Conservation (phyloP, 1,140 invertebrate genomes). For the Cephus cinctus region DNA sequence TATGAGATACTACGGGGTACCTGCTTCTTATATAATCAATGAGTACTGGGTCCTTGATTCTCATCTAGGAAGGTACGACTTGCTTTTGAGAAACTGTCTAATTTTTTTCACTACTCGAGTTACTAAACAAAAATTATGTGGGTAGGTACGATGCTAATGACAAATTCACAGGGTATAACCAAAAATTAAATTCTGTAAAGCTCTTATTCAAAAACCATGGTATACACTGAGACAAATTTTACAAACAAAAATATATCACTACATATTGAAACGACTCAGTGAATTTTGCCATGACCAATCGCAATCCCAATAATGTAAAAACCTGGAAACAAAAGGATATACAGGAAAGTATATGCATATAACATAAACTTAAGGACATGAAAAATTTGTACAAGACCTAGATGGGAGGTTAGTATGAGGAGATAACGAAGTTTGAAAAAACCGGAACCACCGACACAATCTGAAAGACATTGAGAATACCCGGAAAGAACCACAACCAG, state of each 20-base stretch:
- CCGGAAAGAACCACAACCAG: conserved; percentile 45
- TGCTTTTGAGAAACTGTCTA: too few species aligned
- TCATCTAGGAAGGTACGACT: too few species aligned
- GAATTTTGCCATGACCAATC: conserved; percentile 25
- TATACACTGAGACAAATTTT: conserved; percentile 2
- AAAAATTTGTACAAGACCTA: conserved; percentile 24
- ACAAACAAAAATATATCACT: not conserved
- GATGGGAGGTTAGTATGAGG: conserved; percentile 21
- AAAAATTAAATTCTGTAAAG: too few species aligned
- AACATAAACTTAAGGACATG: conserved; percentile 18
- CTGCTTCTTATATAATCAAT: too few species aligned
- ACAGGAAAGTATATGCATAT: too few species aligned
- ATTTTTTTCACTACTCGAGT: too few species aligned
- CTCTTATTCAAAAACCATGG: too few species aligned
- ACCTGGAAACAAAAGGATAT: conserved; percentile 31
- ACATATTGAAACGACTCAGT: not conserved
- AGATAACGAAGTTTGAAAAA: conserved; percentile 13
- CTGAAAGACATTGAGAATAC: conserved; percentile 47
- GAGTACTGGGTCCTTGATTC: too few species aligned
- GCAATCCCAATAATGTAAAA: conserved; percentile 10
- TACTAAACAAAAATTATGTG: too few species aligned
- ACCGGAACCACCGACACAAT: conserved; percentile 38
- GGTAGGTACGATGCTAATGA: too few species aligned
- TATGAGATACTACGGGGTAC: too few species aligned
- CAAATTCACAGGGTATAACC: too few species aligned